Percentiles rank a stretch among this genome's conserved stretches.
Conservation (phyloP, 2,797 vertebrate genomes). For the Avahi laniger region DNA sequence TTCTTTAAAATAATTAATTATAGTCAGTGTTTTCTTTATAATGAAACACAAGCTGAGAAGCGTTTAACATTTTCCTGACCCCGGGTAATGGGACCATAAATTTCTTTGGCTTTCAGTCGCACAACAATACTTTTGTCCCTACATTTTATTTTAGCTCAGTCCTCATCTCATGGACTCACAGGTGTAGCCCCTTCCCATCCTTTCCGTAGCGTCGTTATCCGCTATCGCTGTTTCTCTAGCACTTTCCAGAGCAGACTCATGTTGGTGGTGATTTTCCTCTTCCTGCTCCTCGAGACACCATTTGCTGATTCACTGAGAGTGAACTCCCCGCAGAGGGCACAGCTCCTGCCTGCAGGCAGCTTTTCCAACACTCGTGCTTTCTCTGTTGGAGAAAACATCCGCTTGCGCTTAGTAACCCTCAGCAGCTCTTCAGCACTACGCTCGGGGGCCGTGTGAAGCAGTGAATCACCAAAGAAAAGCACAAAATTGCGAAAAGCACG, state of each 20-base stretch:
- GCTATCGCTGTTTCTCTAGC: fast-evolving
- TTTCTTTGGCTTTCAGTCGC: background rate
- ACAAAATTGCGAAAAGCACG: background rate
- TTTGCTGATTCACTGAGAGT: fast-evolving
- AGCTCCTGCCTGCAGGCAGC: fast-evolving
- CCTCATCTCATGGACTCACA: fast-evolving
- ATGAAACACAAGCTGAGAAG: background rate
- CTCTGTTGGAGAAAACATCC: fast-evolving
- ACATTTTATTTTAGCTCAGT: background rate
- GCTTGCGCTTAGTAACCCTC: too few relatives aligned
- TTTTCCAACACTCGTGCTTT: fast-evolving
- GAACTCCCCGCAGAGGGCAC: fast-evolving
- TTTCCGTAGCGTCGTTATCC: fast-evolving
- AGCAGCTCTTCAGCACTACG: fast-evolving
- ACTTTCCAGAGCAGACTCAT: fast-evolving
- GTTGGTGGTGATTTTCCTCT: fast-evolving
- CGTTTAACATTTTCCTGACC: too few relatives aligned
- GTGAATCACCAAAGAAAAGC: background rate
- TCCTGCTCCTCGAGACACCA: fast-evolving
- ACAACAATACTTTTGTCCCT: background rate
- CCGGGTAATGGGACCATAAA: background rate
- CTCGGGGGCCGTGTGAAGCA: background rate
- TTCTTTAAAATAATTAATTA: background rate
- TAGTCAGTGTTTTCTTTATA: background rate
- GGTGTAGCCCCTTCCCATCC: fast-evolving